phyloP scores from a whole-genome alignment of 2,113 vertebrate species.

The Melanocharis versteri region DNA sequence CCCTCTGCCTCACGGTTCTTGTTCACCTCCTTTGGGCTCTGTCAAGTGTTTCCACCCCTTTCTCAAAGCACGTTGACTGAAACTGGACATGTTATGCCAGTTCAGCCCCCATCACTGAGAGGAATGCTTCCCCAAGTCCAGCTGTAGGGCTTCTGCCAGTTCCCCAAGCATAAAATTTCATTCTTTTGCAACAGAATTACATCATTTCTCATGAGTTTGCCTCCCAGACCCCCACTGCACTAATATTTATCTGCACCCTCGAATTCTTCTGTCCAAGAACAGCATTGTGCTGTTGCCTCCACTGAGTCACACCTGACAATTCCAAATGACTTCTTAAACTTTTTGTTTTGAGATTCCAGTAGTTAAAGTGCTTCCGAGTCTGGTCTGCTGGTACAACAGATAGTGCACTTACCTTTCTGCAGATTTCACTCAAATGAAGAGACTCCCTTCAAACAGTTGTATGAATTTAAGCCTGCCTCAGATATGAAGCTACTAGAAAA shows the following conservation, averaged over 20 bases:
- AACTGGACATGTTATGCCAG: not conserved
- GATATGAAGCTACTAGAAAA: not conserved
- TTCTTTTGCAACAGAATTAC: not conserved
- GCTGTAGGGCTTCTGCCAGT: not conserved
- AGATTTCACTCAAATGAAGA: not conserved
- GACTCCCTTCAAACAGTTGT: not conserved
- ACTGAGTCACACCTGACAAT: not conserved
- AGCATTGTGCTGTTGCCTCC: not conserved
- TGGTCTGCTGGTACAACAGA: not conserved
- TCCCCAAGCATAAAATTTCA: not conserved
- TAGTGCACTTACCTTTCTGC: not conserved
- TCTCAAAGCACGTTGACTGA: not conserved
- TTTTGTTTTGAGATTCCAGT: not conserved
- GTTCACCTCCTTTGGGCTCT: not conserved
- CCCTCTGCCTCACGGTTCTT: not conserved
- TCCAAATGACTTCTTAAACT: not conserved
- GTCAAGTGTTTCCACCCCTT: not conserved
- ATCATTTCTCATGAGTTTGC: not conserved
- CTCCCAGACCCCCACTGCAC: not conserved
- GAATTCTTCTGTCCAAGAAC: not conserved
- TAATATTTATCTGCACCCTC: not conserved
- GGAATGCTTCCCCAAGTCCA: not conserved
- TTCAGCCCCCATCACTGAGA: not conserved
- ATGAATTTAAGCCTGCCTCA: not conserved
- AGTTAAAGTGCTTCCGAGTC: not conserved